Conservation (phyloP, 2,888 invertebrate genomes). For the Axea sp. region DNA sequence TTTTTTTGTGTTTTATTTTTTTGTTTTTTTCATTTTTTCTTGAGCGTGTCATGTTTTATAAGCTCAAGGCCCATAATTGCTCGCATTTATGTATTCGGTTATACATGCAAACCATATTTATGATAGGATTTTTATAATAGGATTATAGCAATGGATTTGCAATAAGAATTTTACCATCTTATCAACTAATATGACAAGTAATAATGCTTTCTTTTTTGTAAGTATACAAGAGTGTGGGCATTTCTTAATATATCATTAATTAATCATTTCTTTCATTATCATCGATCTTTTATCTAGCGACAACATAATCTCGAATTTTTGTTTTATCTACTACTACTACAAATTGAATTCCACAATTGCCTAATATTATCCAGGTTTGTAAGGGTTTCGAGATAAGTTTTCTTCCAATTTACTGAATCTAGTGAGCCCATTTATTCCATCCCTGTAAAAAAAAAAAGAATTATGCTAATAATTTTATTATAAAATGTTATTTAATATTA, state of each 20-base stretch:
- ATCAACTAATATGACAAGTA: slow-evolving; percentile 78
- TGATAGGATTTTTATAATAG: slow-evolving; percentile 74
- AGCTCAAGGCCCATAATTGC: slow-evolving; percentile 31
- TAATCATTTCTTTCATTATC: slow-evolving; percentile 55
- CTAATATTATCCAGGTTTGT: slow-evolving; percentile 64
- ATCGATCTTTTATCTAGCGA: slow-evolving; percentile 63
- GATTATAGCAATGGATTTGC: slow-evolving; percentile 76
- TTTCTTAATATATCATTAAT: slow-evolving; percentile 67
- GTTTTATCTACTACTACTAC: slow-evolving; percentile 66
- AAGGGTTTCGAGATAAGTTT: slow-evolving; percentile 56
- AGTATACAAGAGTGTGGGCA: slow-evolving; percentile 63
- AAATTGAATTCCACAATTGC: slow-evolving; percentile 67
- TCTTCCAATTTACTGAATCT: slow-evolving; percentile 51
- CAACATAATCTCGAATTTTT: slow-evolving; percentile 61
- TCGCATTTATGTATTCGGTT: slow-evolving; percentile 51
- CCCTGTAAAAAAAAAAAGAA: slow-evolving; percentile 77
- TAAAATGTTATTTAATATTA: too few relatives aligned
- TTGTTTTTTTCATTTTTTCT: slow-evolving; percentile 25
- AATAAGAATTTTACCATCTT: slow-evolving; percentile 76
- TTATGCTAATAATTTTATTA: too few relatives aligned
- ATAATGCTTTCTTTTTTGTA: slow-evolving; percentile 68
- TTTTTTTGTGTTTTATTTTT: slow-evolving; percentile 33
- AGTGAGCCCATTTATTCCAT: slow-evolving; percentile 82
- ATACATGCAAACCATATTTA: slow-evolving; percentile 70
- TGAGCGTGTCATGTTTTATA: slow-evolving; percentile 37